Evolutionary conservation across 2,797 vertebrate species (phyloP).

Genomic region (Cetoscarus ocellatus): DNA sequence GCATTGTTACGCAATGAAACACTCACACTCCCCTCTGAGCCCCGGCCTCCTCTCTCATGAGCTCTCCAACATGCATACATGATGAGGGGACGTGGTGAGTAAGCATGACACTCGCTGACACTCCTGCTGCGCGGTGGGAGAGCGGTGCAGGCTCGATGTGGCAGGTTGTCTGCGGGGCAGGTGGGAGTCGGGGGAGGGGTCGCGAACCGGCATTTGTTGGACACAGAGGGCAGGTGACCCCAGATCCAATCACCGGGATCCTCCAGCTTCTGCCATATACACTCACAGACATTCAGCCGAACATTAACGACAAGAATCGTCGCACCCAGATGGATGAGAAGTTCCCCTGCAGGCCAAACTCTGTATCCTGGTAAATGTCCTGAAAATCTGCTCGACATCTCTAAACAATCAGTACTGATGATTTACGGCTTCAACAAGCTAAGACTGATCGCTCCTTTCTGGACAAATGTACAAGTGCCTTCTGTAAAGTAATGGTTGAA

Average conservation of each 20-base stretch:
- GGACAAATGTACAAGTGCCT: too few relatives aligned
- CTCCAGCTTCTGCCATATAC: background rate
- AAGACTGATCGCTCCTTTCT: too few relatives aligned
- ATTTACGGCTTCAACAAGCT: too few relatives aligned
- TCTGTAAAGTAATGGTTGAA: too few relatives aligned
- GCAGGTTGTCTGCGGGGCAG: conserved; percentile 46
- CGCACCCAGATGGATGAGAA: too few relatives aligned
- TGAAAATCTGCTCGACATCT: too few relatives aligned
- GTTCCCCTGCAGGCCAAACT: too few relatives aligned
- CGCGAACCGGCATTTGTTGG: conserved; percentile 14
- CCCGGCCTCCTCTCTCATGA: conserved; percentile 43
- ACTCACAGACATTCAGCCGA: background rate
- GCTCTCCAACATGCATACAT: conserved; percentile 44
- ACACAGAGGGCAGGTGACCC: conserved; percentile 1
- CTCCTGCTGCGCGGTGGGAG: conserved; percentile 5
- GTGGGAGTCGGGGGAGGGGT: conserved; percentile 37
- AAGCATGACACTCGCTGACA: conserved; percentile 52
- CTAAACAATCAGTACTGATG: too few relatives aligned
- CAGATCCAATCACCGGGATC: background rate
- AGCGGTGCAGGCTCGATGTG: conserved; percentile 27
- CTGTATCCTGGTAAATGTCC: too few relatives aligned
- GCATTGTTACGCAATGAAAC: conserved; percentile 73
- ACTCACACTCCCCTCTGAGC: conserved; percentile 35
- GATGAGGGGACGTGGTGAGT: conserved; percentile 46
- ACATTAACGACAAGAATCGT: background rate